phyloP scores from a whole-genome alignment of 2,888 invertebrate species.

The Acanthopleura granulata region DNA sequence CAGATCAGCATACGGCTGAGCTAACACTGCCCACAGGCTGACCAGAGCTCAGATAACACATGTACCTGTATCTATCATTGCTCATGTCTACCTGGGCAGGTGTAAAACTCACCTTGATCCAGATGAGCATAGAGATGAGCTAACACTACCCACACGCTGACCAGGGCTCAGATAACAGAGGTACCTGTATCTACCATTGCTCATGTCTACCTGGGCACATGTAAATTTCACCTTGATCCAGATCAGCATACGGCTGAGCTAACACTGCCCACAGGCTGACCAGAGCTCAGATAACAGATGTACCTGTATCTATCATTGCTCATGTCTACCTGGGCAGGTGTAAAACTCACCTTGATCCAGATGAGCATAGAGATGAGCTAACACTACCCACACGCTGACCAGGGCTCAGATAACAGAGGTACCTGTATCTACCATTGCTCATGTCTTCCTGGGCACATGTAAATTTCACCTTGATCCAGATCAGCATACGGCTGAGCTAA shows the following conservation, averaged over 20 bases:
- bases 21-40: conserved; percentile 34
- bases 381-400: conserved; percentile 32
- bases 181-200: too few species aligned
- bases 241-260: conserved; percentile 35
- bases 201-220: too few species aligned
- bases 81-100: background rate
- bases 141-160: conserved; percentile 34
- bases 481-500: conserved; percentile 38
- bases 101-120: conserved; percentile 34
- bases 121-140: conserved; percentile 37
- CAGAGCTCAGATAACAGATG: conserved; percentile 23
- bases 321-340: background rate
- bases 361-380: conserved; percentile 37
- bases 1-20: conserved; percentile 38
- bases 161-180: too few species aligned
- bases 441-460: too few species aligned
- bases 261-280: conserved; percentile 36
- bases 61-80: too few species aligned
- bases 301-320: too few species aligned
- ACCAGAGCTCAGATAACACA: conserved; percentile 26
- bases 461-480: conserved; percentile 39
- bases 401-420: too few species aligned
- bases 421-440: too few species aligned
- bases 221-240: conserved; percentile 41
- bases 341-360: conserved; percentile 36